Evolutionary conservation across 92 coral and sea anemone genomes (phyloP), one percentile per base, ranked within the genome.

Genomic region (Pocillopora meandrina): DNA sequence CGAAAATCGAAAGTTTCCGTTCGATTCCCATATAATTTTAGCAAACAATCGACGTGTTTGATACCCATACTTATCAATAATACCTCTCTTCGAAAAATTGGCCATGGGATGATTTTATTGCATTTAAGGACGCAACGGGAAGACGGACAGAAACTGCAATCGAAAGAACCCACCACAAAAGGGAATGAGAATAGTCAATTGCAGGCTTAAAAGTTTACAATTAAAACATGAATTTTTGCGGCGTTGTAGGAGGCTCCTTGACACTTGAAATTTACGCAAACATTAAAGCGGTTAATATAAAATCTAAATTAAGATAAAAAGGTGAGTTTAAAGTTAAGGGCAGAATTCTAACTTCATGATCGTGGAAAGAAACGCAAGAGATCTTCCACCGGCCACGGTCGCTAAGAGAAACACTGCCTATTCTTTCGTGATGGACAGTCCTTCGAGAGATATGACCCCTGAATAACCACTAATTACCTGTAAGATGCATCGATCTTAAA

Each of bases 381-480:
- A 34, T 83, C 58, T 14, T n/a, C 36, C 21, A 61, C 56, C 10
- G 34, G 71, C 35, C 73, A 67, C 64, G 55, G 72, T 83, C 80
- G 80, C 72, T 33, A 72, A 61, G 62, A 71, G 72, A 82, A 72
- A 82, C 79, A 36, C 52, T 23, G 18, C 79, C 49, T 62, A 72
- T 49, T 74, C 68, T 72, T 56, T 83, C 23, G 74, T 55, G 79
- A 74, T 73, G 67, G 56, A 15, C 61, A 52, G 80, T 74, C 74
- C 78, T 23, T 47, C 59, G 66, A 76, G 65, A 66, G 76, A 84
- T 49, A 84, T 18, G 31, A 69, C 71, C 42, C 71, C 16, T 76
- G 42, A 84, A 65, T 61, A 84, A 34, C 76, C 55, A 2, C 69
- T 67, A 62, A 85, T 94, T 86, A 94, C 98, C 98, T 94, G 89